Evolutionary conservation across 2,797 vertebrate species (phyloP).

Genomic region (Silurus aristotelis): DNA sequence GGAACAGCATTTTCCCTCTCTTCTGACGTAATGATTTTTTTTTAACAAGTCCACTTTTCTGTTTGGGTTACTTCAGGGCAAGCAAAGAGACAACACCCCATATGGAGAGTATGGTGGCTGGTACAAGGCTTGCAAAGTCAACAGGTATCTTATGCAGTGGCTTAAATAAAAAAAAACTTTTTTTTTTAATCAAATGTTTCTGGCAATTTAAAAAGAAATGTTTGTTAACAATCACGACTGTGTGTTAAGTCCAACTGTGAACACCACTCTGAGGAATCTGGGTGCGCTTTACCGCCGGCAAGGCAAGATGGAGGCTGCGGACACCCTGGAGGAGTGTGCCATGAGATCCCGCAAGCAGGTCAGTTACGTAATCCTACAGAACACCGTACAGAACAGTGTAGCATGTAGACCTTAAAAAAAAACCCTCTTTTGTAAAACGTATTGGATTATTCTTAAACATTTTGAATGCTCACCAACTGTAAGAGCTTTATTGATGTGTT

Average conservation of each 20-base stretch:
- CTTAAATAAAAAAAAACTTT: neutral
- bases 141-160: constrained; percentile 74
- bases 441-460: neutral
- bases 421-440: neutral
- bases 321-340: constrained; percentile 89
- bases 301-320: constrained; percentile 90
- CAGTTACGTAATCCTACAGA: constrained; percentile 26
- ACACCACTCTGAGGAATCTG: constrained; percentile 93
- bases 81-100: constrained; percentile 87
- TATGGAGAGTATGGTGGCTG: constrained; percentile 92
- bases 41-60: constrained; percentile 30
- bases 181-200: neutral
- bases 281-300: constrained; percentile 92
- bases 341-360: constrained; percentile 89
- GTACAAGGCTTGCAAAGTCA: constrained; percentile 96
- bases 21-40: neutral
- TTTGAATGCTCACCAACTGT: neutral
- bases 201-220: neutral
- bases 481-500: constrained; percentile 52
- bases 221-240: neutral
- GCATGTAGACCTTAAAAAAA: neutral
- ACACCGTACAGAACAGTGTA: neutral
- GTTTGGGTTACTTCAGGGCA: constrained; percentile 76
- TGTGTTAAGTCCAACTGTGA: constrained; percentile 87
- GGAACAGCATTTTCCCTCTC: too few relatives aligned